phyloP scores from a whole-genome alignment of 2,113 vertebrate species.

The Plecturocebus donacophilus region DNA sequence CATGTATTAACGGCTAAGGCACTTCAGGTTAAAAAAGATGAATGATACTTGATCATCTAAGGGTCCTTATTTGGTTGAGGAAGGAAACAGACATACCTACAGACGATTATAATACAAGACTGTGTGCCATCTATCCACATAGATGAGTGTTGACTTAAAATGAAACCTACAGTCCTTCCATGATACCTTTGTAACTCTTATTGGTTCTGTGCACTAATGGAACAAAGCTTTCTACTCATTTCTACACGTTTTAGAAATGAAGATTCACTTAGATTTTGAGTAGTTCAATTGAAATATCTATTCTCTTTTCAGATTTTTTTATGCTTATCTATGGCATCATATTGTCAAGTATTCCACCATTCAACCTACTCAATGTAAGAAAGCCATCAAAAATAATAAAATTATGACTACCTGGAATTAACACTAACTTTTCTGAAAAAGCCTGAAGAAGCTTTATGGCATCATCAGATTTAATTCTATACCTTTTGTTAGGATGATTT shows the following conservation, averaged over 20 bases:
- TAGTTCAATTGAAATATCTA: not conserved
- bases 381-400: not conserved
- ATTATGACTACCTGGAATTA: not conserved
- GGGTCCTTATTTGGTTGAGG: not conserved
- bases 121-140: not conserved
- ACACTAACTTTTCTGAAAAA: not conserved
- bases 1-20: not conserved
- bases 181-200: not conserved
- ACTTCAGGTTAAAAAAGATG: not conserved
- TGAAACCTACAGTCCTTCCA: not conserved
- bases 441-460: not conserved
- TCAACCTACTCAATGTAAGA: not conserved
- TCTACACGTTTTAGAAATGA: not conserved
- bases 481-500: not conserved
- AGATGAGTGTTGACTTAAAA: not conserved
- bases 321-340: not conserved
- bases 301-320: not conserved
- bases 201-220: not conserved
- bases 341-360: not conserved
- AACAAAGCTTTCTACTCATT: not conserved
- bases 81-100: not conserved
- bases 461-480: not conserved
- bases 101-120: not conserved
- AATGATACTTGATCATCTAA: constrained; percentile 10
- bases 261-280: not conserved